Conservation (phyloP, 1,140 invertebrate species). For the Bactericera cockerelli region DNA sequence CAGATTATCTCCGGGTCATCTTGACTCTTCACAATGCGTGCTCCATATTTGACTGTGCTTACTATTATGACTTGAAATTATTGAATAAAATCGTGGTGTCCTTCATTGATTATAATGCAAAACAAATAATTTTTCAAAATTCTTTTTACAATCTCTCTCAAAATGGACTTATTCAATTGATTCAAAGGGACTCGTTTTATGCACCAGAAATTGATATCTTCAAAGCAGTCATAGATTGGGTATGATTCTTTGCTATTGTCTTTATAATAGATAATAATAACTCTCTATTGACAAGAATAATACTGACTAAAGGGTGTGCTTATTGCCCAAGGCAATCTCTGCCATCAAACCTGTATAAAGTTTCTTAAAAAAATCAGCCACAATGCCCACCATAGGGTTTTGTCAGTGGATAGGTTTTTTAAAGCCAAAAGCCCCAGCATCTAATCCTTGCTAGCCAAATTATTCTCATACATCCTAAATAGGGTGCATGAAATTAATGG, state of each 20-base stretch:
- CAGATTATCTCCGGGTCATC: conserved; percentile 79
- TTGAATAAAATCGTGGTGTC: conserved; percentile 43
- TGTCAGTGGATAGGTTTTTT: too few species aligned
- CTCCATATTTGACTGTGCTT: conserved; percentile 79
- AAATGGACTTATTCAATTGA: conserved; percentile 61
- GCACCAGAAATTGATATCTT: conserved; percentile 93
- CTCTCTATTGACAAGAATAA: too few species aligned
- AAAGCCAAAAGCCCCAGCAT: too few species aligned
- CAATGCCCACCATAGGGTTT: too few species aligned
- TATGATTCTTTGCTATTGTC: conserved; percentile 52
- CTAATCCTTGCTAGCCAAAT: too few species aligned
- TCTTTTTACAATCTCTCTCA: conserved; percentile 70
- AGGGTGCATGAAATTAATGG: too few species aligned
- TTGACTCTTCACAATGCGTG: conserved; percentile 80
- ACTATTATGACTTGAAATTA: conserved; percentile 47
- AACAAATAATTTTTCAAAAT: conserved; percentile 65
- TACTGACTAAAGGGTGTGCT: too few species aligned
- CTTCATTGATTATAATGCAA: conserved; percentile 80
- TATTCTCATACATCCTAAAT: too few species aligned
- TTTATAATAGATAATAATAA: too few species aligned
- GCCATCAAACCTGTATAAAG: too few species aligned
- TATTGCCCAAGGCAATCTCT: too few species aligned
- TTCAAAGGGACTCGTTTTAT: conserved; percentile 87
- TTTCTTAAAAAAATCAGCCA: too few species aligned
- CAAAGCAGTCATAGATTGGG: conserved; percentile 71